Percentiles rank a stretch among this genome's conserved stretches.
Conservation (phyloP, 2,797 vertebrate species). For the Coendou prehensilis region DNA sequence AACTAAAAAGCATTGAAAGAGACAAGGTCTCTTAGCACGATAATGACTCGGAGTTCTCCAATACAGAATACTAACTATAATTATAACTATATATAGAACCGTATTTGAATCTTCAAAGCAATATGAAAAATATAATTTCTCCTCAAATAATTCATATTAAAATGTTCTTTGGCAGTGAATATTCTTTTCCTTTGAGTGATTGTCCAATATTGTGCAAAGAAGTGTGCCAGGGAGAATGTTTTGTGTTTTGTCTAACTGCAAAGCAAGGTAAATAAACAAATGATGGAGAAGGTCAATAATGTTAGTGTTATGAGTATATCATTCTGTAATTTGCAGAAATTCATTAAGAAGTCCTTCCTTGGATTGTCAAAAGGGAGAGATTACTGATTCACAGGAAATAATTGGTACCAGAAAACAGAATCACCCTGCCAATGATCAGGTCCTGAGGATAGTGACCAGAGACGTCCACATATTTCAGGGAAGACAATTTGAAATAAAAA, state of each 20-base stretch:
- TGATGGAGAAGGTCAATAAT: neutral
- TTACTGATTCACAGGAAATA: neutral
- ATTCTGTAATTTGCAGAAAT: neutral
- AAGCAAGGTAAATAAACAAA: constrained; percentile 15
- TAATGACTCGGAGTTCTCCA: neutral
- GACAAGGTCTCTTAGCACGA: too few species aligned
- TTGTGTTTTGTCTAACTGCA: neutral
- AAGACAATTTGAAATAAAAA: neutral
- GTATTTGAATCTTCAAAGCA: neutral
- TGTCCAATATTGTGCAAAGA: neutral
- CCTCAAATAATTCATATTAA: constrained; percentile 15
- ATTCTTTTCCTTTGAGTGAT: constrained; percentile 5
- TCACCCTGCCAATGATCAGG: neutral
- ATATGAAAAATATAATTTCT: constrained; percentile 18
- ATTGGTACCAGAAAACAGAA: neutral
- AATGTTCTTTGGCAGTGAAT: constrained; percentile 4
- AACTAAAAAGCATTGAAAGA: neutral
- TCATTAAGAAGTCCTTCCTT: neutral
- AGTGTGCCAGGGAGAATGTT: neutral
- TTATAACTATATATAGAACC: neutral
- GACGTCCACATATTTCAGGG: neutral
- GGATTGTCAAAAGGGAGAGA: neutral
- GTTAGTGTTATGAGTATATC: neutral
- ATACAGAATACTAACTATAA: neutral
- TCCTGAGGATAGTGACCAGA: neutral